Conservation (phyloP, 2,113 vertebrate genomes). For the Ciconia boyciana region DNA sequence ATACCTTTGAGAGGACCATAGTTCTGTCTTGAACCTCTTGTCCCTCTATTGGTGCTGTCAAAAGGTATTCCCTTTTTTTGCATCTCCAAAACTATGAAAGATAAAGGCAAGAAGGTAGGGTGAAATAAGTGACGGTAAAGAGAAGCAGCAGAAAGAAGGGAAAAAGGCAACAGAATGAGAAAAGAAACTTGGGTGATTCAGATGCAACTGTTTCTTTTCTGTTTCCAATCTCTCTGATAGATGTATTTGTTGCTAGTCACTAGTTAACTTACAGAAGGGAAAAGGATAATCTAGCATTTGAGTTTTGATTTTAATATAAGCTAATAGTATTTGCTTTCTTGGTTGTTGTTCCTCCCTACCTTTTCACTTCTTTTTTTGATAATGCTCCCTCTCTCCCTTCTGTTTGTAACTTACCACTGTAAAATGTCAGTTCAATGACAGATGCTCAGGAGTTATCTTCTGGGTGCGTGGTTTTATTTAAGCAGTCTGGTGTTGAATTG, state of each 20-base stretch:
- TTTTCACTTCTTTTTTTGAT: neutral
- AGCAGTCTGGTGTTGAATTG: neutral
- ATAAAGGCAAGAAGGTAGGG: neutral
- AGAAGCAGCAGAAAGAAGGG: neutral
- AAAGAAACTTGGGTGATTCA: neutral
- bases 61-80: neutral
- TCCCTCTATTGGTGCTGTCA: neutral
- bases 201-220: neutral
- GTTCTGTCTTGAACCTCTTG: neutral
- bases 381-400: neutral
- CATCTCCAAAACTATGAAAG: neutral
- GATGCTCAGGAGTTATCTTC: neutral
- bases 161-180: neutral
- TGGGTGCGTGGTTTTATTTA: neutral
- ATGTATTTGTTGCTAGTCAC: neutral
- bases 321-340: neutral
- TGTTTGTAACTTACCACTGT: neutral
- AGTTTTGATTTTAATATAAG: neutral
- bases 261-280: neutral
- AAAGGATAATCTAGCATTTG: neutral
- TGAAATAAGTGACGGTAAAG: neutral
- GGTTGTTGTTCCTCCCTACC: neutral
- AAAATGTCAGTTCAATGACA: neutral
- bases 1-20: accelerated
- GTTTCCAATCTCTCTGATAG: neutral